phyloP scores from a whole-genome alignment of 2,113 vertebrate genomes.

The Egretta garzetta region DNA sequence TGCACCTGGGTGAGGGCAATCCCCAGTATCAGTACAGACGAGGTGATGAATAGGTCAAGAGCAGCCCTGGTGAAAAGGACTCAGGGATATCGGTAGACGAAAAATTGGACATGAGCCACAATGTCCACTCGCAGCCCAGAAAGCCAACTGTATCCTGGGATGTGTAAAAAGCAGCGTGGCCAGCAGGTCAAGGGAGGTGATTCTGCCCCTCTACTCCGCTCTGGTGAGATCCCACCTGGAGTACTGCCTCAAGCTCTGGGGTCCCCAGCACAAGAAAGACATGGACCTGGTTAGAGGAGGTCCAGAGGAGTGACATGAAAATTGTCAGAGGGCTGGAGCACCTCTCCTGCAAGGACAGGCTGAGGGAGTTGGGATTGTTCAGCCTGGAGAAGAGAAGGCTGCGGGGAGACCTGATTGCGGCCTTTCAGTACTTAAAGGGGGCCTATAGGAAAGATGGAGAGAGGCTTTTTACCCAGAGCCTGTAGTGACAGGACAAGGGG shows the following conservation, averaged over 20 bases:
- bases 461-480: neutral
- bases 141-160: neutral
- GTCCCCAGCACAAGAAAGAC: neutral
- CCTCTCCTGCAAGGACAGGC: rapidly evolving
- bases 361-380: neutral
- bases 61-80: neutral
- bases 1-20: neutral
- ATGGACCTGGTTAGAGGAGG: neutral
- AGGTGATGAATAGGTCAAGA: neutral
- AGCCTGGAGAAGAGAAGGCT: neutral
- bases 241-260: rapidly evolving
- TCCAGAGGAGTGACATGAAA: neutral
- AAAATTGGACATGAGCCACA: neutral
- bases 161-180: rapidly evolving
- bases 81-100: neutral
- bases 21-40: neutral
- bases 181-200: neutral
- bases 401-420: rapidly evolving
- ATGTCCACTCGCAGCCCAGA: neutral
- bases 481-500: neutral
- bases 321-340: neutral
- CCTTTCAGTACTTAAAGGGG: neutral
- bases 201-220: neutral
- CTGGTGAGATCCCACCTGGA: neutral
- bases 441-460: too few species aligned